phyloP scores from a whole-genome alignment of 2,888 invertebrate species.

The Ennomos fuscantarius region DNA sequence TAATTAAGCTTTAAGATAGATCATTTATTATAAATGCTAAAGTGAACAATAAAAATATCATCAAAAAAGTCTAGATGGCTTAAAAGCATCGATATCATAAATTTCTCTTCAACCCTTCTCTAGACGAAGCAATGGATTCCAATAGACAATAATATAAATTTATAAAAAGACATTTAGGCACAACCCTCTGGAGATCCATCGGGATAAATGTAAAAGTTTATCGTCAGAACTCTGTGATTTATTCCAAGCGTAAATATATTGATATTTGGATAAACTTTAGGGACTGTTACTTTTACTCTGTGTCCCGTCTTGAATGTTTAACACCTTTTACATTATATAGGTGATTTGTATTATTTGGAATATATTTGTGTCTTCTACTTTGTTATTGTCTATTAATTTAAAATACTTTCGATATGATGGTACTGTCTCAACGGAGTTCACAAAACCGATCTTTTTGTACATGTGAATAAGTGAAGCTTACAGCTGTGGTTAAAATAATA shows the following conservation, averaged over 20 bases:
- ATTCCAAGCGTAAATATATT: conserved; percentile 39
- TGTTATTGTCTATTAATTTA: no score
- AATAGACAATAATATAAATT: conserved; percentile 14
- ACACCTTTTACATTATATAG: neutral
- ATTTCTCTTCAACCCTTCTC: conserved; percentile 4
- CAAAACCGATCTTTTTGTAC: no score
- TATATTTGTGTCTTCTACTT: neutral
- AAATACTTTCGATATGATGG: no score
- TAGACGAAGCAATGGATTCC: conserved; percentile 7
- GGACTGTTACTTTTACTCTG: conserved; percentile 20
- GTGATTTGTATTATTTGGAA: neutral
- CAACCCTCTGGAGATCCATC: conserved; percentile 3
- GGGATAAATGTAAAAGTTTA: conserved; percentile 29
- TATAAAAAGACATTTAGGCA: conserved; percentile 7
- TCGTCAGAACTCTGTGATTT: conserved; percentile 31
- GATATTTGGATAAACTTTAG: conserved; percentile 30
- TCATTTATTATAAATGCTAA: no score
- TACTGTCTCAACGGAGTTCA: no score
- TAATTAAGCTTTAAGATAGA: no score
- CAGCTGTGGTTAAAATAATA: no score
- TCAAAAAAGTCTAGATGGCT: conserved; percentile 15
- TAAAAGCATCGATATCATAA: conserved; percentile 3
- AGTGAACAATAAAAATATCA: no score
- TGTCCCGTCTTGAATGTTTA: conserved; percentile 22
- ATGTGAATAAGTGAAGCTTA: no score